Percentiles rank a stretch among this genome's conserved stretches.
Conservation (phyloP, 2,888 invertebrate species). For the Agriopis marginaria region DNA sequence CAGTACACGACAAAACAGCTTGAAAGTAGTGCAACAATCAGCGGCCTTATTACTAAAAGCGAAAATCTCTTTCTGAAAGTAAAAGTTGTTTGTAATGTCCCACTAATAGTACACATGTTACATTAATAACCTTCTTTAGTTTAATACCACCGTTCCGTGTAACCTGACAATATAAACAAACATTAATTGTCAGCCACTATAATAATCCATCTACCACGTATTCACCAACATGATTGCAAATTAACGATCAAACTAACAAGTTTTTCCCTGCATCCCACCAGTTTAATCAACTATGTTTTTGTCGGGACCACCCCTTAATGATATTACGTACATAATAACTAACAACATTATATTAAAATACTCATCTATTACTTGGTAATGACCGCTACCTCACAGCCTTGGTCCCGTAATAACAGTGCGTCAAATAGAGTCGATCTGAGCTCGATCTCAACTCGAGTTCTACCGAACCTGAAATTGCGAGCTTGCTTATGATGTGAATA, state of each 20-base stretch:
- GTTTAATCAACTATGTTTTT: slow-evolving; percentile 46
- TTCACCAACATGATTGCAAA: slow-evolving; percentile 17
- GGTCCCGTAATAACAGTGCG: slow-evolving; percentile 27
- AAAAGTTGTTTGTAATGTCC: too few species aligned
- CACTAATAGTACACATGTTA: too few species aligned
- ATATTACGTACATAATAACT: slow-evolving; percentile 44
- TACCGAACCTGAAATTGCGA: background rate
- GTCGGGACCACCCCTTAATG: slow-evolving; percentile 44
- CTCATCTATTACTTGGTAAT: slow-evolving; percentile 49
- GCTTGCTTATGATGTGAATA: background rate
- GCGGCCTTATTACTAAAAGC: too few species aligned
- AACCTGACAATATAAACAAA: background rate
- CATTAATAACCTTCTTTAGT: too few species aligned
- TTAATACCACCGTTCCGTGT: too few species aligned
- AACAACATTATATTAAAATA: slow-evolving; percentile 51
- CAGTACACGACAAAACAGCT: too few species aligned
- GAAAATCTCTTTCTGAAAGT: too few species aligned
- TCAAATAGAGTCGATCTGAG: background rate
- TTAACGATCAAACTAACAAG: slow-evolving; percentile 18
- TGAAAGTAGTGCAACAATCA: too few species aligned
- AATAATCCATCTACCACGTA: slow-evolving; percentile 4
- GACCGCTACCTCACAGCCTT: slow-evolving; percentile 38
- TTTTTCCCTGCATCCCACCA: slow-evolving; percentile 29
- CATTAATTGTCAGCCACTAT: background rate
- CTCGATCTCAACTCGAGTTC: slow-evolving; percentile 6